A percentile compares a stretch with the other conserved stretches of the same genome.
These are phyloP conservation scores for Heptranchias perlo DNA, from an alignment of 2,113 vertebrate species.

Conservation along the genomic window DNA sequence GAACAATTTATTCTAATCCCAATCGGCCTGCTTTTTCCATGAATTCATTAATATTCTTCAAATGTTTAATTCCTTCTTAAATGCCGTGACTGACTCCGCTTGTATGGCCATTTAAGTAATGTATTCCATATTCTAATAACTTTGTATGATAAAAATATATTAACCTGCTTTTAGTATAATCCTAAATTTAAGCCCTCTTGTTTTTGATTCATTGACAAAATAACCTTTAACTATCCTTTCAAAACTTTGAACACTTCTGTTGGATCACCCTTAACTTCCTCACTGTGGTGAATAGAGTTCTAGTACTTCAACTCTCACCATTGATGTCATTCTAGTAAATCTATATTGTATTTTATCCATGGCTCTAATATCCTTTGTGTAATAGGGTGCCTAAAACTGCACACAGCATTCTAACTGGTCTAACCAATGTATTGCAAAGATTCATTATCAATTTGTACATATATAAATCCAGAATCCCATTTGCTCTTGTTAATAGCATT, in stretches of 20 bases:
- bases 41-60: background rate
- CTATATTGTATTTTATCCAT: too few relatives aligned
- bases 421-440: background rate
- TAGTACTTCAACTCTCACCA: too few relatives aligned
- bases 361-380: background rate
- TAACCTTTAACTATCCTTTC: background rate
- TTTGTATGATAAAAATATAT: background rate
- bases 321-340: background rate
- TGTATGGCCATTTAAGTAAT: background rate
- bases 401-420: background rate
- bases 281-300: background rate
- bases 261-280: background rate
- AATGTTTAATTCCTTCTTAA: background rate
- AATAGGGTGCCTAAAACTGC: background rate
- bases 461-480: background rate
- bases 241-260: background rate
- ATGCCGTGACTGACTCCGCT: background rate
- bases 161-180: background rate
- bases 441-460: background rate
- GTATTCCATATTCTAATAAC: background rate
- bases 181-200: background rate
- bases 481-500: background rate
- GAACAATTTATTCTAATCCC: background rate
- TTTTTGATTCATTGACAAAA: background rate
- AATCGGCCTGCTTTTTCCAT: background rate